Evolutionary conservation across 2,113 vertebrate species (phyloP).

Genomic region (Brevimyrus niger): DNA sequence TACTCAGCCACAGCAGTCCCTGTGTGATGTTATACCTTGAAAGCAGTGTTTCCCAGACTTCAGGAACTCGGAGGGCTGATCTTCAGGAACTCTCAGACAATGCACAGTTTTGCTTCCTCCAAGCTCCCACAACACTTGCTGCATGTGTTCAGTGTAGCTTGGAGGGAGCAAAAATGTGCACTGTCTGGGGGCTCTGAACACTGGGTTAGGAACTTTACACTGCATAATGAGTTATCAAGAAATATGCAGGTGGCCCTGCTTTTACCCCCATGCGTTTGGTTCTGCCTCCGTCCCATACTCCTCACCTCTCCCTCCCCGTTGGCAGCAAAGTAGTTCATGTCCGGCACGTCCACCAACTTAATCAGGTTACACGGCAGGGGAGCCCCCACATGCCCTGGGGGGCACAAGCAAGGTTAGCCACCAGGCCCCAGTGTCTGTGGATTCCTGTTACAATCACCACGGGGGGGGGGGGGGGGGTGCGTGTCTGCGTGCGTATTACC

Average conservation of each 20-base stretch:
- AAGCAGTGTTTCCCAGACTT: not conserved
- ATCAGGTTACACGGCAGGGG: constrained; percentile 82
- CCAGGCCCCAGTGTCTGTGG: not conserved
- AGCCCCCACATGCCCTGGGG: constrained; percentile 83
- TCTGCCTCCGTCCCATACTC: not conserved
- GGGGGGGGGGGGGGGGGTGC: not conserved
- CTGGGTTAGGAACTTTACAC: too few relatives aligned
- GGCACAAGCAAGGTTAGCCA: not conserved
- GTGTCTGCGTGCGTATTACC: constrained; percentile 53
- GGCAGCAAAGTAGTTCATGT: constrained; percentile 89
- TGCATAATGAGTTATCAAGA: not conserved
- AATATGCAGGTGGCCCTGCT: not conserved
- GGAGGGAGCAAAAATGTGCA: not conserved
- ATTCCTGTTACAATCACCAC: not conserved
- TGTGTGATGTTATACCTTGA: not conserved
- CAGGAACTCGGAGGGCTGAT: too few relatives aligned
- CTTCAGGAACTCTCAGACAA: not conserved
- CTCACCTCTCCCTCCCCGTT: constrained; percentile 92
- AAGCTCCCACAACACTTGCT: not conserved
- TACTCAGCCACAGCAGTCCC: not conserved
- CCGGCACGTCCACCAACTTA: constrained; percentile 86
- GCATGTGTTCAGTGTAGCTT: not conserved
- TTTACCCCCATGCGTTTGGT: not conserved
- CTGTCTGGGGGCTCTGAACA: not conserved
- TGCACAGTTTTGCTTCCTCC: not conserved